Base-by-base conservation (phyloP, 2,113 vertebrate genomes). In the Paradoxurus hermaphroditus region DNA sequence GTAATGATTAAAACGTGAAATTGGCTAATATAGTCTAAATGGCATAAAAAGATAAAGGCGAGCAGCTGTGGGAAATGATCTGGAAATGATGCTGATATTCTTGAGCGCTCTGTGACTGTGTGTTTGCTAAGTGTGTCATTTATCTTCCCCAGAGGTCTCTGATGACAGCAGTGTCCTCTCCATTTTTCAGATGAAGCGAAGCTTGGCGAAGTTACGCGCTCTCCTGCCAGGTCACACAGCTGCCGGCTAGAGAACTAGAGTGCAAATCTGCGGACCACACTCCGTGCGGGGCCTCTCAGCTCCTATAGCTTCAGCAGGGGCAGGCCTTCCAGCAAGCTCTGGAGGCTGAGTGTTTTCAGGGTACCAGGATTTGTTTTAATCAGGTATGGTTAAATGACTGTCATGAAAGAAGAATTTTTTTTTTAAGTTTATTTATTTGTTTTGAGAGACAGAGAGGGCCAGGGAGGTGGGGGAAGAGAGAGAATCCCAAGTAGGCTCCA, bases 31-130 rank as follows among this genome's bases (percentile, higher is more conserved):
- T 65, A 81, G 77, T 91, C 90, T 91, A 53, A 94, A 70, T 27
- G 59, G 46, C 90, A 75, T 86, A 59, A 92, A 93, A 97, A 59
- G 5, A 68, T 95, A 86, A 92, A 92, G 18, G 41, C 53, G 67
- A 82, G 82, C 25, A 91, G 27, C 59, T 90, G 5, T 62, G 62
- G n/a, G 41, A 82, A 77, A 67, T 77, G 36, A 39, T 67, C 46
- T 31, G 19, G 31, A 86, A 73, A 46, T 41, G 59, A 82, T n/a
- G 36, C 27, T 77, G 75, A 25, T 85, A 89, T 85, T 88, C 56
- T 36, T 19, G 85, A 82, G 77, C 51, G 34, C 19, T 15, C 0
- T 44, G 49, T 92, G 77, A 86, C 56, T 79, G 15, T n/a, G 31
- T n/a, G 75, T 78, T 92, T 72, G 70, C 44, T 36, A 41, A 92